Evolutionary conservation across 1,140 invertebrate species (phyloP).

Genomic region (Phymastichus coffea): DNA sequence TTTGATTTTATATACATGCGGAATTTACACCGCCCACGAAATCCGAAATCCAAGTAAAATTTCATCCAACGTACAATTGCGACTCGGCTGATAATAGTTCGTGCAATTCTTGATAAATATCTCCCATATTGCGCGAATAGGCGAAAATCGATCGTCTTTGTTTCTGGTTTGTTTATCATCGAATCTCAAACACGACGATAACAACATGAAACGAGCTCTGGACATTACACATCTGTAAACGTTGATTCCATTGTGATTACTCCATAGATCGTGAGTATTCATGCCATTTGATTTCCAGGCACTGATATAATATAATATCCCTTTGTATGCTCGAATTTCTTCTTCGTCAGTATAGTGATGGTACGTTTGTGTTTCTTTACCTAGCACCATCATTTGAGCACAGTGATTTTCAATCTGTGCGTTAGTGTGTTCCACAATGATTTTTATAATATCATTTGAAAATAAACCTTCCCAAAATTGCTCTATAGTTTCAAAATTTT

Average conservation of each 20-base stretch:
- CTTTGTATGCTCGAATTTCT: slow-evolving; percentile 28
- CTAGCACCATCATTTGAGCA: not conserved
- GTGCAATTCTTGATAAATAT: slow-evolving; percentile 25
- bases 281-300: too few species aligned
- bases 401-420: slow-evolving; percentile 5
- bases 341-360: too few species aligned
- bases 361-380: too few species aligned
- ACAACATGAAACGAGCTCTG: slow-evolving; percentile 8
- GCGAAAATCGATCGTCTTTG: too few species aligned
- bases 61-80: slow-evolving; percentile 40
- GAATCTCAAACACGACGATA: slow-evolving; percentile 27
- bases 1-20: slow-evolving; percentile 54
- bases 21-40: slow-evolving; percentile 48
- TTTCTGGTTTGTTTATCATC: slow-evolving; percentile 20
- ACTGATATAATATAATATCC: too few species aligned
- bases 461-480: slow-evolving; percentile 25
- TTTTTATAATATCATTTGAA: slow-evolving; percentile 19
- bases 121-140: too few species aligned
- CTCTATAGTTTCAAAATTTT: slow-evolving; percentile 1
- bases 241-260: slow-evolving; percentile 11
- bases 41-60: slow-evolving; percentile 45
- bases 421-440: slow-evolving; percentile 24
- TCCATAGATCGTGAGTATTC: too few species aligned
- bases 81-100: not conserved
- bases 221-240: slow-evolving; percentile 19